phyloP scores from a whole-genome alignment of 2,888 invertebrate genomes.

The Oscheius sp. region DNA sequence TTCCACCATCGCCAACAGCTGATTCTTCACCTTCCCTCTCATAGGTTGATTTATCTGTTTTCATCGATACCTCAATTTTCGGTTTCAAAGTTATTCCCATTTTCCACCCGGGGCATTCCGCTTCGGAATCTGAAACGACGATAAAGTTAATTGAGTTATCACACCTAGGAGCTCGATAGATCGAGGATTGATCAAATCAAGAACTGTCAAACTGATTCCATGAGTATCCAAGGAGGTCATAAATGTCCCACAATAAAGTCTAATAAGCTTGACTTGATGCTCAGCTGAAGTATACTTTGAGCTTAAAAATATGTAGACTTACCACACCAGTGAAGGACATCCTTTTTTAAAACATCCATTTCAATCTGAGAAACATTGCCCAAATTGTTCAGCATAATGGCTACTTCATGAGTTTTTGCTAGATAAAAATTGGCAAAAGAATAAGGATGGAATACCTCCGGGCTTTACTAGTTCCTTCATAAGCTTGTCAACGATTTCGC shows the following conservation, averaged over 20 bases:
- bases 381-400: conserved; percentile 83
- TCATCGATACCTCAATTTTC: conserved; percentile 1
- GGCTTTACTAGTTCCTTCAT: conserved; percentile 73
- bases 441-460: neutral
- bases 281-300: conserved; percentile 39
- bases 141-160: conserved; percentile 49
- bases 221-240: conserved; percentile 84
- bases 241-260: conserved; percentile 74
- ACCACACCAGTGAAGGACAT: conserved; percentile 80
- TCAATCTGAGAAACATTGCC: conserved; percentile 84
- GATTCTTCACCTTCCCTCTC: neutral
- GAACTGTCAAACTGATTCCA: conserved; percentile 83
- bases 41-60: neutral
- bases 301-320: conserved; percentile 62
- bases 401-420: conserved; percentile 75
- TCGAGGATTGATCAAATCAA: conserved; percentile 70
- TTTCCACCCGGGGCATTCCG: conserved; percentile 23
- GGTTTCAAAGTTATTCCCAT: neutral
- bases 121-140: conserved; percentile 13
- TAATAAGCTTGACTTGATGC: conserved; percentile 62
- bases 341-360: conserved; percentile 81
- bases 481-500: conserved; percentile 74
- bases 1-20: neutral
- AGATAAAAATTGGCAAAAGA: neutral
- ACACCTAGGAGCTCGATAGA: conserved; percentile 52